Percentiles rank a stretch among this genome's conserved stretches.
Conservation (phyloP, 1,140 invertebrate genomes). For the Drosophila ogumai region DNA sequence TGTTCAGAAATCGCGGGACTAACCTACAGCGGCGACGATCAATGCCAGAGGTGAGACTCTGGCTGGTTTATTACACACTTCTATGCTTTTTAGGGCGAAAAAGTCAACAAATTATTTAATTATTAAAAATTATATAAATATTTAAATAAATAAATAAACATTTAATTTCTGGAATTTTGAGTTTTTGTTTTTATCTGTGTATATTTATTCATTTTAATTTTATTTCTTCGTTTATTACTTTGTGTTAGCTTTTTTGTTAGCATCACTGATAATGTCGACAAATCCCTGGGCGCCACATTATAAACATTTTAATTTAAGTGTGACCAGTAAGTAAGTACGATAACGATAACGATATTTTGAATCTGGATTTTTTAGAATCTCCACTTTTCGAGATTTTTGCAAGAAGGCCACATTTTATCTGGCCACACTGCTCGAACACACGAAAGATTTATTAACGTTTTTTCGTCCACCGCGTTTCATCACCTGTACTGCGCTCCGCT, state of each 20-base stretch:
- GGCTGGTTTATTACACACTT: background rate
- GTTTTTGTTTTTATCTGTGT: background rate
- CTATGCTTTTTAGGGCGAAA: background rate
- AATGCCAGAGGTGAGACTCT: background rate
- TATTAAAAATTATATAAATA: background rate
- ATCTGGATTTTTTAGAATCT: no score
- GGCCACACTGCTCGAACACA: no score
- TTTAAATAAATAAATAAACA: background rate
- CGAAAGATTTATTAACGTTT: background rate
- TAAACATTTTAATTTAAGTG: no score
- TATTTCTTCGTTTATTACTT: no score
- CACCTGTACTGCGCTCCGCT: constrained; percentile 23
- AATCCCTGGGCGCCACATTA: no score
- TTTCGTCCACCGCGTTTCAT: constrained; percentile 19
- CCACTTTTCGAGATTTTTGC: no score
- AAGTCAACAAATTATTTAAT: background rate
- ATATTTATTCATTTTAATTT: background rate
- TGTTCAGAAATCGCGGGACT: constrained; percentile 60
- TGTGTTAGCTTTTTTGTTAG: background rate
- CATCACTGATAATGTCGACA: background rate
- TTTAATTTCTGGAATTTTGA: no score
- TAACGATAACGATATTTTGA: no score
- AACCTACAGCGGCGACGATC: constrained; percentile 26
- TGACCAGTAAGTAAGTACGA: no score
- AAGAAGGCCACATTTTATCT: no score